Evolutionary conservation across 2,888 invertebrate species (phyloP).

Genomic region (Eutolmus rufibarbis): DNA sequence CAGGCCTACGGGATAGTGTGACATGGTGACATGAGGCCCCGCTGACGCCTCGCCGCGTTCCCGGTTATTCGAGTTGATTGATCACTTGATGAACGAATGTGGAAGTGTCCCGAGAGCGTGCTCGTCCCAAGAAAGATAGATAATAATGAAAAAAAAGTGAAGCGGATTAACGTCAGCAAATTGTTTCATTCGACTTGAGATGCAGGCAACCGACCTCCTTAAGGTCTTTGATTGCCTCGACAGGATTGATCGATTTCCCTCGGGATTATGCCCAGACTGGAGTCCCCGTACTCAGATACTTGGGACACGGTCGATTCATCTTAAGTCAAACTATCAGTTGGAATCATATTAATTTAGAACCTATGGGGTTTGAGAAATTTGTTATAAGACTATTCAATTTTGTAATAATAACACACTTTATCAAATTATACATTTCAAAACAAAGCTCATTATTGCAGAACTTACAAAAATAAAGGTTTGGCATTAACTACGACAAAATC

Average conservation of each 20-base stretch:
- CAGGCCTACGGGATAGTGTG: neutral
- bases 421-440: neutral
- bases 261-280: neutral
- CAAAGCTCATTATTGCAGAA: too few species aligned
- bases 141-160: neutral
- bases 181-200: neutral
- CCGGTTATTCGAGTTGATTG: slow-evolving; percentile 20
- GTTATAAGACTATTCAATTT: neutral
- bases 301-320: neutral
- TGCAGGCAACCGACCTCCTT: neutral
- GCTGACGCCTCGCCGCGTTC: neutral
- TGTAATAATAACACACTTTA: neutral
- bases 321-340: neutral
- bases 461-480: too few species aligned
- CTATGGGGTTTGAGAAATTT: neutral
- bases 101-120: neutral
- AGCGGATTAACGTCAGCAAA: neutral
- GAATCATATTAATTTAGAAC: neutral
- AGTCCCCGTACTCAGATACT: neutral
- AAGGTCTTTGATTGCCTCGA: neutral
- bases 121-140: neutral
- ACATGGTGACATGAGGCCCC: neutral
- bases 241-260: neutral
- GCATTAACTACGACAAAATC: too few species aligned
- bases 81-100: slow-evolving; percentile 16